These are phyloP conservation scores for Orestias chungarensis DNA, from an alignment of 2,797 vertebrate species.

Conservation along the genomic window DNA sequence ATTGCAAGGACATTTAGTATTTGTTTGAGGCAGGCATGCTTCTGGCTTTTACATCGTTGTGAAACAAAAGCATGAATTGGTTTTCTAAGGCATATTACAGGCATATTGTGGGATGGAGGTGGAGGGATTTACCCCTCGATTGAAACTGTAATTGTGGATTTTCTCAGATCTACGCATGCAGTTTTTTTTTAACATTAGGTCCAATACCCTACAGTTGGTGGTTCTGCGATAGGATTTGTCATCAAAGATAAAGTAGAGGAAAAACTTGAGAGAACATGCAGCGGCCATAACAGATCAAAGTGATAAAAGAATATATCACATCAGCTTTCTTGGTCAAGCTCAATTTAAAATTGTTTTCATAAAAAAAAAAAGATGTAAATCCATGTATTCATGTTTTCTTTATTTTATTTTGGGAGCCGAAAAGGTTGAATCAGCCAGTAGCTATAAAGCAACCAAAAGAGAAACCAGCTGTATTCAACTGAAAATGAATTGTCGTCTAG, in stretches of 20 bases:
- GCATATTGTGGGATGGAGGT: background rate
- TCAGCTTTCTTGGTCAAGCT: background rate
- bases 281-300: background rate
- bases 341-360: too few relatives aligned
- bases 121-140: background rate
- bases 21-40: constrained; percentile 39
- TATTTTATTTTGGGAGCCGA: too few relatives aligned
- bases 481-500: too few relatives aligned
- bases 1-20: constrained; percentile 41
- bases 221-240: background rate
- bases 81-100: background rate
- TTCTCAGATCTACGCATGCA: background rate
- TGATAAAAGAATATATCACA: background rate
- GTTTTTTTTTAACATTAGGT: background rate
- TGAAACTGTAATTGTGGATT: background rate
- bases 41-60: constrained; percentile 38
- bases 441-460: too few relatives aligned
- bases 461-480: too few relatives aligned
- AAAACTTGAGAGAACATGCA: background rate
- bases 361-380: too few relatives aligned
- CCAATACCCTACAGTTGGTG: background rate
- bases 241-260: background rate
- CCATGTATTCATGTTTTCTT: too few relatives aligned
- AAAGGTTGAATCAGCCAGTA: too few relatives aligned
- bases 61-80: constrained; percentile 9